Evolutionary conservation across 2,888 invertebrate species (phyloP).

Genomic region (Drosophila prolongata): DNA sequence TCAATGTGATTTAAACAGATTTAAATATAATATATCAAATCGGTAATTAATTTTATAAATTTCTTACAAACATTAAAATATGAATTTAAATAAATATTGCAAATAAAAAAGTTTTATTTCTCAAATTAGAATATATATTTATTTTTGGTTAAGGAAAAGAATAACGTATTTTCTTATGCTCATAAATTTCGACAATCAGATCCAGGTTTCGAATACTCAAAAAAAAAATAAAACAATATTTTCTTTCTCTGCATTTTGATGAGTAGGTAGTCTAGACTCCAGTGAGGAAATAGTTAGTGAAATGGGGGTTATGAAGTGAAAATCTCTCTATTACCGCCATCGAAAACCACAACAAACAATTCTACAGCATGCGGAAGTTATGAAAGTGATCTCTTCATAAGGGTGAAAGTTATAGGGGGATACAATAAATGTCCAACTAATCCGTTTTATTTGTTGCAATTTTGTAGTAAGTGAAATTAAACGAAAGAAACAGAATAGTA

Average conservation of each 20-base stretch:
- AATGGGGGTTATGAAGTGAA: conserved; percentile 17
- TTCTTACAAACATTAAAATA: too few species aligned
- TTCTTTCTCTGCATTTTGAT: conserved; percentile 4
- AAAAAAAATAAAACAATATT: too few species aligned
- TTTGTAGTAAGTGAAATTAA: neutral
- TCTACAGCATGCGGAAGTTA: conserved; percentile 25
- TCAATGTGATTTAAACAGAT: neutral
- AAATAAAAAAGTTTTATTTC: too few species aligned
- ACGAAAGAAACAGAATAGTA: too few species aligned
- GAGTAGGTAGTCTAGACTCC: conserved; percentile 11
- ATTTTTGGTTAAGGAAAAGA: too few species aligned
- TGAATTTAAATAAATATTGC: too few species aligned
- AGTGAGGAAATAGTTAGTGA: neutral
- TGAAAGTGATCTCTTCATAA: conserved; percentile 19
- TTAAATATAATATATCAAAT: neutral
- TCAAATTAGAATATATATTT: too few species aligned
- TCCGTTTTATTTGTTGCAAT: neutral
- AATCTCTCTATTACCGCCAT: conserved; percentile 9
- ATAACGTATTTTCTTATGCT: too few species aligned
- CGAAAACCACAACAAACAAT: conserved; percentile 24
- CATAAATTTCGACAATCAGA: too few species aligned
- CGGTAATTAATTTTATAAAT: too few species aligned
- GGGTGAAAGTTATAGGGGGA: conserved; percentile 12
- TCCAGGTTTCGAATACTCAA: too few species aligned
- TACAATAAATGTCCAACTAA: neutral